These are phyloP conservation scores for Eulithis testata DNA, from an alignment of 2,888 invertebrate species.

Conservation along the genomic window DNA sequence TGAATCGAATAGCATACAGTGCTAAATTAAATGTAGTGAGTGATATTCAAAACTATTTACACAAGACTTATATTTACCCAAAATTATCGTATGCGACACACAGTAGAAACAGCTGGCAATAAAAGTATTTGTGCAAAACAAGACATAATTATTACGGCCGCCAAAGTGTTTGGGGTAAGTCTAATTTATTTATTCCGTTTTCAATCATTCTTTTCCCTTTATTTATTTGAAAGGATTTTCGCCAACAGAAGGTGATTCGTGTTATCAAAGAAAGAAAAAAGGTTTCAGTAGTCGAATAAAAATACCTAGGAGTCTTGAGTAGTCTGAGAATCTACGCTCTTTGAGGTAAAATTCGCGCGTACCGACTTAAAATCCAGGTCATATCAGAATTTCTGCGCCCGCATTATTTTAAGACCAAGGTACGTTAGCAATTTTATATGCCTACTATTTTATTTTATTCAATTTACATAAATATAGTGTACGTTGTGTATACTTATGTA, in stretches of 20 bases:
- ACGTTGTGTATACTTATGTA: background rate
- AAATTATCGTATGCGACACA: background rate
- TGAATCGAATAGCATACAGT: constrained; percentile 30
- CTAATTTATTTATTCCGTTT: constrained; percentile 9
- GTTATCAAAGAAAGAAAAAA: too few relatives aligned
- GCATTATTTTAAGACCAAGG: constrained; percentile 14
- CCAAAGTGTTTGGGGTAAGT: constrained; percentile 27
- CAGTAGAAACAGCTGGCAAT: background rate
- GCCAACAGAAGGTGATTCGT: too few relatives aligned
- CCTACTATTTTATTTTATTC: background rate
- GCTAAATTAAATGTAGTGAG: constrained; percentile 25
- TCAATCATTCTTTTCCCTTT: background rate
- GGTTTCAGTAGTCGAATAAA: too few relatives aligned
- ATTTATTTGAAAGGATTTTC: too few relatives aligned
- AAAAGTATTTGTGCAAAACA: constrained; percentile 4
- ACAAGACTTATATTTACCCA: constrained; percentile 4
- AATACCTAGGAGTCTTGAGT: background rate
- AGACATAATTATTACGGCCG: background rate
- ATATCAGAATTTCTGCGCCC: constrained; percentile 6
- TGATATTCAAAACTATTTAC: constrained; percentile 15
- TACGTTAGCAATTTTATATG: constrained; percentile 14
- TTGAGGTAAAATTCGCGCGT: background rate
- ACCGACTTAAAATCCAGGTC: constrained; percentile 7
- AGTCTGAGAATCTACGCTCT: background rate
- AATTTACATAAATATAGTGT: background rate